phyloP scores from a whole-genome alignment of 2,888 invertebrate species.

The Chrysomela aeneicollis region DNA sequence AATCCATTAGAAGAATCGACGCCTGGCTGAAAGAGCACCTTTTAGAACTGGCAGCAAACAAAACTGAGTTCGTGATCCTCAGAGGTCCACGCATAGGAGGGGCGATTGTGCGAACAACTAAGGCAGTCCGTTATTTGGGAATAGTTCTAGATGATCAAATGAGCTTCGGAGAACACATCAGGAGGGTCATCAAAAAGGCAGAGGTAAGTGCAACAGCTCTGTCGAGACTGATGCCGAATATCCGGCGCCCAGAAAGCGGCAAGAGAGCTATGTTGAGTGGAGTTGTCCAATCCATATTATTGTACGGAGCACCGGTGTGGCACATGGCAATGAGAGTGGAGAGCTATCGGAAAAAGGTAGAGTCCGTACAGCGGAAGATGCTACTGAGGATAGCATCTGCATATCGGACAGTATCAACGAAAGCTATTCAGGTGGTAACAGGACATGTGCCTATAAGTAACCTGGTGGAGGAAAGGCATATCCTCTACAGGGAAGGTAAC shows the following conservation, averaged over 20 bases:
- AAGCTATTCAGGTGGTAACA: slow-evolving; percentile 24
- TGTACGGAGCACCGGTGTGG: slow-evolving; percentile 33
- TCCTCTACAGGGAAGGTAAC: neutral
- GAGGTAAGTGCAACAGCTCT: neutral
- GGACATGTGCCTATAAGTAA: slow-evolving; percentile 25
- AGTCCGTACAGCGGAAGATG: slow-evolving; percentile 17
- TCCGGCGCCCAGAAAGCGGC: neutral
- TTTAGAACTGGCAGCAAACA: slow-evolving; percentile 17
- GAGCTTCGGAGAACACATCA: neutral
- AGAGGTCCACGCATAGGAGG: slow-evolving; percentile 8
- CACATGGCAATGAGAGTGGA: slow-evolving; percentile 7
- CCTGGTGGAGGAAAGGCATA: slow-evolving; percentile 26
- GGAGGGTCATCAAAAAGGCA: neutral
- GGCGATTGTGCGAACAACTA: neutral
- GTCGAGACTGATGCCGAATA: slow-evolving; percentile 22
- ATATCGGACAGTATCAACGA: slow-evolving; percentile 27
- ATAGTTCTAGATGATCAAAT: neutral
- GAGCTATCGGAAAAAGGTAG: slow-evolving; percentile 15
- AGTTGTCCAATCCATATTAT: slow-evolving; percentile 17
- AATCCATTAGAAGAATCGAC: neutral
- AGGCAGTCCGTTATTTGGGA: slow-evolving; percentile 17
- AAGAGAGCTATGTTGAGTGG: slow-evolving; percentile 12
- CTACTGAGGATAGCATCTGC: slow-evolving; percentile 22
- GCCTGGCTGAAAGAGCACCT: slow-evolving; percentile 20
- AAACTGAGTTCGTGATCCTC: slow-evolving; percentile 28